Base-by-base conservation (phyloP, 2,888 invertebrate genomes). In the Notodonta dromedarius region DNA sequence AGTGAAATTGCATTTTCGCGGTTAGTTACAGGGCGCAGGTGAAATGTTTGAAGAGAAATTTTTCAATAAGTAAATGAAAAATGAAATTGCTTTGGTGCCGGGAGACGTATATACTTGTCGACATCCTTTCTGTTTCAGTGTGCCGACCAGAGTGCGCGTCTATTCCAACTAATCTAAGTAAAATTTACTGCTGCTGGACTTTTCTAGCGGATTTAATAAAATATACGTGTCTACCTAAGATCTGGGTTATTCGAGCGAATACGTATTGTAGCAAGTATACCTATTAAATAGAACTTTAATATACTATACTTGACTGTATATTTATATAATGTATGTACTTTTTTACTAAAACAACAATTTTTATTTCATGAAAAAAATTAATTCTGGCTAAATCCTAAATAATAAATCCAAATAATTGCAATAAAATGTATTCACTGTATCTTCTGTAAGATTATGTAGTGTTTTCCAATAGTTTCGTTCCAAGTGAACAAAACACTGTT, bases 11-110 rank as follows among this genome's bases (percentile, higher is more conserved):
- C 79, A 87, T 88, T 86, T 84, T 80, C 83, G 67, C 80, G 79
- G 81, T 83, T 80, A 24, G 24, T 1, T 24, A 77, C 82, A 74
- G 83, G 84, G 77, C 85, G 77, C 90, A 90, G 90, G 89, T 89
- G 89, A 85, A 83, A 83, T 79, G 80, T 85, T 83, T 77, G 76
- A 76, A 80, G 77, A 77, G 83, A 85, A 79, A 54, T 61, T 84
- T 84, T 86, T 82, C 86, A 82, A 85, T 85, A 85, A 82, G 85
- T 85, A 85, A 80, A 85, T 87, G 86, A 86, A 86, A 89, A 81
- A 84, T 87, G 77, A 71, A 84, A 87, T 86, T 86, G 83, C 79
- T 83, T 80, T 79, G 73, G 77, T 75, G 75, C 70, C 76, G 73
- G 73, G 61, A 75, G 78, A 73, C 67, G 65, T 70, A 69, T 65